Evolutionary conservation across 35 echinoderm and acorn worm genomes (phyloP).

Genomic region (Amphiura filiformis): DNA sequence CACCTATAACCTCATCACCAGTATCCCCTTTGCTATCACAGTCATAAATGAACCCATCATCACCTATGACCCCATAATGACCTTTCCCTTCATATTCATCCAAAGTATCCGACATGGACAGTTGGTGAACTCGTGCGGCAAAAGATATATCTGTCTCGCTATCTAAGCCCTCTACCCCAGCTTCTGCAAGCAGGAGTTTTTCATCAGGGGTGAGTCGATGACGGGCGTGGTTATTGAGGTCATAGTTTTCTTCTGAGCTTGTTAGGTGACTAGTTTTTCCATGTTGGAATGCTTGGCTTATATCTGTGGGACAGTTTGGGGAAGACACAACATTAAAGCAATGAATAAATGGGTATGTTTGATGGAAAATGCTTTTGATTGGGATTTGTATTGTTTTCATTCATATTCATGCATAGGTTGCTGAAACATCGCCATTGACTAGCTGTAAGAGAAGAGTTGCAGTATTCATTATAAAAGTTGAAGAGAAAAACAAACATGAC

Average conservation of each 20-base stretch:
- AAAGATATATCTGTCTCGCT: neutral
- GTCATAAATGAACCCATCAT: neutral
- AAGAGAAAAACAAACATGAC: too few relatives aligned
- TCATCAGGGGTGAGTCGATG: neutral
- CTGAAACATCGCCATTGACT: too few relatives aligned
- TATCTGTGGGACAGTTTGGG: neutral
- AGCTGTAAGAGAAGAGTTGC: too few relatives aligned
- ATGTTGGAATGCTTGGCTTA: neutral
- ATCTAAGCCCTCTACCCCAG: neutral
- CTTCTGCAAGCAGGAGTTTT: neutral
- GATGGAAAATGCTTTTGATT: too few relatives aligned
- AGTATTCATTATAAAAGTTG: too few relatives aligned
- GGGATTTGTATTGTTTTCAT: too few relatives aligned
- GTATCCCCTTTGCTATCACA: neutral
- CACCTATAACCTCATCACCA: neutral
- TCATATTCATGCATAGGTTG: too few relatives aligned
- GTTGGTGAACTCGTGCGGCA: neutral
- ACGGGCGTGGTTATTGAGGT: neutral
- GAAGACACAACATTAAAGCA: neutral
- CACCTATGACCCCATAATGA: neutral
- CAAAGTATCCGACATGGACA: too few relatives aligned
- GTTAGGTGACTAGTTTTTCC: neutral
- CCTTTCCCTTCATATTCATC: neutral
- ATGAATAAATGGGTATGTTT: neutral
- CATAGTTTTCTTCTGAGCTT: neutral